phyloP scores from a whole-genome alignment of 2,888 invertebrate species.

The Copidosoma aretas region DNA sequence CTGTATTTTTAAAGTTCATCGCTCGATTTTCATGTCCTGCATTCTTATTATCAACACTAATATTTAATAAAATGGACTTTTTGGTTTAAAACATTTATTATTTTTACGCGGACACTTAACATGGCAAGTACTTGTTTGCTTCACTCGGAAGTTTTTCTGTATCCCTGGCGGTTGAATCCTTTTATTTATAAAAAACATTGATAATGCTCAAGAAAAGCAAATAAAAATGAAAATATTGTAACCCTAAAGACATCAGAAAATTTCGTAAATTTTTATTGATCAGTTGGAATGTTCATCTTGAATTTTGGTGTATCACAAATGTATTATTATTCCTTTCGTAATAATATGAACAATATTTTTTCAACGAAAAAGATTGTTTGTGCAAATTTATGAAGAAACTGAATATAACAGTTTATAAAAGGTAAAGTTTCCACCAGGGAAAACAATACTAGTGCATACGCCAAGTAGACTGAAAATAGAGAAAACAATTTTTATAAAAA shows the following conservation, averaged over 20 bases:
- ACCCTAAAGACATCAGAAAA: too few species aligned
- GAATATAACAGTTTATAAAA: too few species aligned
- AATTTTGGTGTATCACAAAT: too few species aligned
- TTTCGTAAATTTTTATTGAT: too few species aligned
- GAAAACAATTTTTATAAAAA: constrained; percentile 27
- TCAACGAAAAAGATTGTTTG: too few species aligned
- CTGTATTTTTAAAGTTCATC: constrained; percentile 33
- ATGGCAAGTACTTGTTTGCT: constrained; percentile 43
- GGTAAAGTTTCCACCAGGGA: constrained; percentile 32
- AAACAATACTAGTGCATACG: constrained; percentile 26
- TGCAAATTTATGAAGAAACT: too few species aligned
- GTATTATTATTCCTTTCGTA: too few species aligned
- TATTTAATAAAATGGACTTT: constrained; percentile 32
- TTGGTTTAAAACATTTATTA: constrained; percentile 23
- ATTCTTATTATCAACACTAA: constrained; percentile 28
- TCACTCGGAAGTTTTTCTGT: constrained; percentile 31
- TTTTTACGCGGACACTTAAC: constrained; percentile 39
- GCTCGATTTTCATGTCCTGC: constrained; percentile 33
- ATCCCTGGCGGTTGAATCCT: constrained; percentile 27
- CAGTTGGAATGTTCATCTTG: too few species aligned
- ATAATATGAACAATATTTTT: background rate
- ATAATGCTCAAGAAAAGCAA: too few species aligned
- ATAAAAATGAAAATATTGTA: too few species aligned
- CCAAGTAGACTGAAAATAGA: constrained; percentile 38
- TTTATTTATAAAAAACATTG: too few species aligned